Evolutionary conservation across 2,113 vertebrate species (phyloP), one percentile per base, ranked within the genome.

Genomic region (Xerus inauris): DNA sequence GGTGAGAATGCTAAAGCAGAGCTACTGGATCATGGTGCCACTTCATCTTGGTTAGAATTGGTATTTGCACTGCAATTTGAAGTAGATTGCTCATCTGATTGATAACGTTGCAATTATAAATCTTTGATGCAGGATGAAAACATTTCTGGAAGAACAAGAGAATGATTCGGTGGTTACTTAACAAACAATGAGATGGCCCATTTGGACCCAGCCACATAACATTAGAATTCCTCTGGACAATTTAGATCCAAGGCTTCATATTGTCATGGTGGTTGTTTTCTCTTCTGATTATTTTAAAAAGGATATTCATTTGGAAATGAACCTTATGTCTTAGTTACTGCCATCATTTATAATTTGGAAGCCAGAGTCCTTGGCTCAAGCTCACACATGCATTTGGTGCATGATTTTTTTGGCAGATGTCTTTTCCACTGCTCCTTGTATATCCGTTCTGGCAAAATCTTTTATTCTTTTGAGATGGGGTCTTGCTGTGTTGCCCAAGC

Each of bases 61-160:
- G 62, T 57, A 38, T 92, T 91, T 87, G 72, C 5, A 4, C 64
- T 40, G 54, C 14, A 30, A 1, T 94, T 69, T 79, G 59, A 28
- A 81, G 40, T 89, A 67, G 67, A 51, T 89, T 84, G 65, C 30
- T 79, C 40, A 42, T 64, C 62, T 87, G 95, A 81, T n/a, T 77
- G 82, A 35, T 91, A 45, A 87, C 28, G 59, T 45, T 88, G 54
- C 32, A 93, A 30, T 89, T 92, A 92, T 40, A 83, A 28, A 51
- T 76, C 85, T 94, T 90, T 91, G 81, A 72, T 92, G 38, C 12
- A 91, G 32, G 85, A 57, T 92, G 64, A 82, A 95, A 95, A 89
- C 20, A 86, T 88, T 95, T 92, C 35, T 91, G 38, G 65, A 32
- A 85, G 88, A 92, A 49, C 5, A 84, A 94, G 86, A 57, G 62